phyloP scores from a whole-genome alignment of 2,888 invertebrate genomes.

The Drosophila demipolita region DNA sequence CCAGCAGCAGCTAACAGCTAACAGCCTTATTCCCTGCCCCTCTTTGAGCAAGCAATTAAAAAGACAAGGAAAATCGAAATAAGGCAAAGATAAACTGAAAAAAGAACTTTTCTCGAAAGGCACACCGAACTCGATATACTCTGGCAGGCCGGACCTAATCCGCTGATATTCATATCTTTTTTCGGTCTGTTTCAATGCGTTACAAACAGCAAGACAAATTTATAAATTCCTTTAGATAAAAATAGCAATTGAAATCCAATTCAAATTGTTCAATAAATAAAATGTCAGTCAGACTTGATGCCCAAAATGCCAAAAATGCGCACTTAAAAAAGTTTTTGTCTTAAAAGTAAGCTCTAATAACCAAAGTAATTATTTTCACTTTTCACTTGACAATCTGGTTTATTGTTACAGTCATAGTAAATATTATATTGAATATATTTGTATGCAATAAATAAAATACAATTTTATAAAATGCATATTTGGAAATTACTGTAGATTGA shows the following conservation, averaged over 20 bases:
- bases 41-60: conserved; percentile 20
- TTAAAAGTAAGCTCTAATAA: background rate
- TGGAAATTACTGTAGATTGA: background rate
- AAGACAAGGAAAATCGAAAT: conserved; percentile 7
- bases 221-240: background rate
- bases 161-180: too few relatives aligned
- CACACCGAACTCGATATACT: background rate
- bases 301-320: background rate
- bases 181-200: background rate
- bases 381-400: background rate
- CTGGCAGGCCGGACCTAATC: background rate
- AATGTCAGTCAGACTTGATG: background rate
- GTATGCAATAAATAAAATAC: background rate
- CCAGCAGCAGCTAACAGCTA: background rate
- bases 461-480: background rate
- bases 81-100: conserved; percentile 3
- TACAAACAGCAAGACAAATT: background rate
- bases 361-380: background rate
- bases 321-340: background rate
- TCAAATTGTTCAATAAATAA: conserved; percentile 14
- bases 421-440: background rate
- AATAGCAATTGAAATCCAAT: conserved; percentile 10
- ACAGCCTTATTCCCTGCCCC: background rate
- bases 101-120: background rate
- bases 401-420: background rate